Base-by-base conservation (phyloP, 1,140 invertebrate genomes). In the Heliconius nattereri region DNA sequence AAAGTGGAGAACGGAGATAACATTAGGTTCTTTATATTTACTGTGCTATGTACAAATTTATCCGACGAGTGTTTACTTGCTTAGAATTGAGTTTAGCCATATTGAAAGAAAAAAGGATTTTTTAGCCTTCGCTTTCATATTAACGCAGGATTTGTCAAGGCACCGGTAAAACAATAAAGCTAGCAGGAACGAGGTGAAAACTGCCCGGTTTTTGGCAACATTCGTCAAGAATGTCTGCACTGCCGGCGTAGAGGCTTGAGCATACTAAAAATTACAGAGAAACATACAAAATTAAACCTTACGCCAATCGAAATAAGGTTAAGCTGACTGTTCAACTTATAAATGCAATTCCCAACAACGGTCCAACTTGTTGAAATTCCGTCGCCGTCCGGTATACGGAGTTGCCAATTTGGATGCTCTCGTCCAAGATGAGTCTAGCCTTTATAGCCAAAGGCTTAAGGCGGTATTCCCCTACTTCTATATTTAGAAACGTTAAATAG, bases 351-450 rank as follows among this genome's bases (percentile, higher is more conserved):
- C 80, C 76, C 75, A 87, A 86, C 86, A 85, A 87, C 87, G 86
- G 85, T 86, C 87, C 86, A 89, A 92, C 92, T 94, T 93, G 91
- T 88, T 94, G 92, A 92, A 93, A 94, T 94, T 94, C 92, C 90
- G 88, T 87, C 88, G 85, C 83, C 87, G 85, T 86, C 86, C 87
- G 88, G 85, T 86, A 83, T 84, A 87, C 85, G 85, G 78, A 85
- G 84, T 85, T 84, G 85, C 88, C 89, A 90, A 91, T 86, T 92
- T 89, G 84, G 75, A 82, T 80, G 78, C 73, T 54, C 80, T 78
- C 60, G 83, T 82, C 84, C 76, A 75, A 84, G 79, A 57, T 32
- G 49, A 70, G 71, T 77, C 78, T 85, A 83, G 81, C 82, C 84
- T 85, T 88, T 90, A 86, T 85, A 71, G 60, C 75, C 16, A 49